Evolutionary conservation across 2,888 invertebrate species (phyloP).

Genomic region (Lepidonotus clava): DNA sequence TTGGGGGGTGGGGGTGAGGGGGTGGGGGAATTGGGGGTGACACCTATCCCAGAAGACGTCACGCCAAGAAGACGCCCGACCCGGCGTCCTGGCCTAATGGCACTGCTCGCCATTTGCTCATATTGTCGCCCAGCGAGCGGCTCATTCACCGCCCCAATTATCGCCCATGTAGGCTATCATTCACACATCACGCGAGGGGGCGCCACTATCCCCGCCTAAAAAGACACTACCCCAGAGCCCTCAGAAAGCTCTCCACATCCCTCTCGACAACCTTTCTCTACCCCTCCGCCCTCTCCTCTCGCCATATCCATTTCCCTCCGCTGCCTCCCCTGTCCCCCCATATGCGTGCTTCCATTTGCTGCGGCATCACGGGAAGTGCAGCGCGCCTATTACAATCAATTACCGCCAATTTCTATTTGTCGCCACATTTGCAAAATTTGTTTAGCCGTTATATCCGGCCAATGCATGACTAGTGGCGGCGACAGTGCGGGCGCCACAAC

Average conservation of each 20-base stretch:
- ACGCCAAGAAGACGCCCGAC: not conserved
- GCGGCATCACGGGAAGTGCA: constrained; percentile 34
- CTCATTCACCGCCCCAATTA: constrained; percentile 47
- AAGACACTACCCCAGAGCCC: constrained; percentile 39
- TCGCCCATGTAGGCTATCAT: constrained; percentile 36
- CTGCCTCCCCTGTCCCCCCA: not conserved
- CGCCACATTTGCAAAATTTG: constrained; percentile 53
- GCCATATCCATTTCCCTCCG: not conserved
- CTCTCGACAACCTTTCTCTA: too few species aligned
- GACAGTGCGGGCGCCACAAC: not conserved
- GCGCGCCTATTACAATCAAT: constrained; percentile 19
- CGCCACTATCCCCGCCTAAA: not conserved
- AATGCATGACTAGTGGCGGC: constrained; percentile 40
- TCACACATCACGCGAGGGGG: constrained; percentile 35
- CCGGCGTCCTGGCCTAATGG: constrained; percentile 23
- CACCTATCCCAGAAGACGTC: too few species aligned
- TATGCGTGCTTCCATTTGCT: constrained; percentile 42
- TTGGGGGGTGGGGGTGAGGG: not conserved
- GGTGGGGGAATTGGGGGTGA: not conserved
- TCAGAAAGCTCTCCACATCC: too few species aligned
- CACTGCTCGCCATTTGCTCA: constrained; percentile 29
- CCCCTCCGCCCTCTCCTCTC: constrained; percentile 11
- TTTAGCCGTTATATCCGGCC: constrained; percentile 51
- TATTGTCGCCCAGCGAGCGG: not conserved
- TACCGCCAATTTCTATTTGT: constrained; percentile 49